These are phyloP conservation scores for Cyclophora albipunctata DNA, from an alignment of 2,888 invertebrate species.

Conservation along the genomic window DNA sequence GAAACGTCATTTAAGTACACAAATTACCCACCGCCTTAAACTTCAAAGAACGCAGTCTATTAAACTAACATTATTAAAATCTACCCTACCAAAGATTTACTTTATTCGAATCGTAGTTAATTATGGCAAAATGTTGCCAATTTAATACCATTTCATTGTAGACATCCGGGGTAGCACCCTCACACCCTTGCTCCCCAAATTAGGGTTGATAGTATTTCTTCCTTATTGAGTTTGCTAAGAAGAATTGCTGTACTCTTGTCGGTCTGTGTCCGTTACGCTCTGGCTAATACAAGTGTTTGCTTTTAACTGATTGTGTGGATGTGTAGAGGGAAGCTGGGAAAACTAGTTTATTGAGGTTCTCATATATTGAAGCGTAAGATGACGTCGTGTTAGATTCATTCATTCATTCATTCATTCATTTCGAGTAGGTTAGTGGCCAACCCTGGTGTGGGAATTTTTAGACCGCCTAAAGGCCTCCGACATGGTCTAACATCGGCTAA, in stretches of 20 bases:
- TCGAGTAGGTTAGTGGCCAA: no score
- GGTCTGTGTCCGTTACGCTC: conserved; percentile 11
- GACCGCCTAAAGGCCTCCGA: no score
- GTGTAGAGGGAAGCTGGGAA: conserved; percentile 1
- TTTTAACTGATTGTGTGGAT: conserved; percentile 21
- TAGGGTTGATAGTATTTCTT: not conserved
- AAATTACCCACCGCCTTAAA: no score
- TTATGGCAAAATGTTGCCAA: conserved; percentile 52
- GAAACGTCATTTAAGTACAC: no score
- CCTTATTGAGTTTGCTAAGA: conserved; percentile 2
- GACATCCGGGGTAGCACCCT: conserved; percentile 27
- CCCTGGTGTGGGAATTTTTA: no score
- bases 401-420: no score
- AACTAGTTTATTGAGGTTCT: no score
- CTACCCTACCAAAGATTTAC: conserved; percentile 33
- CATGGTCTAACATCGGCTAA: no score
- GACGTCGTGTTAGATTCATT: no score
- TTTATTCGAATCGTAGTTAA: no score
- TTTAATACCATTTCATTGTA: conserved; percentile 48
- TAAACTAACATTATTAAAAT: not conserved
- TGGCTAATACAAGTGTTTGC: conserved; percentile 18
- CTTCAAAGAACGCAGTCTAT: no score
- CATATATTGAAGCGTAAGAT: no score
- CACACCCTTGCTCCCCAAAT: conserved; percentile 23
- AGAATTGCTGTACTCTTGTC: conserved; percentile 8